These are phyloP conservation scores for Saguinus imperator DNA, from an alignment of 2,113 vertebrate genomes.

Conservation along the genomic window DNA sequence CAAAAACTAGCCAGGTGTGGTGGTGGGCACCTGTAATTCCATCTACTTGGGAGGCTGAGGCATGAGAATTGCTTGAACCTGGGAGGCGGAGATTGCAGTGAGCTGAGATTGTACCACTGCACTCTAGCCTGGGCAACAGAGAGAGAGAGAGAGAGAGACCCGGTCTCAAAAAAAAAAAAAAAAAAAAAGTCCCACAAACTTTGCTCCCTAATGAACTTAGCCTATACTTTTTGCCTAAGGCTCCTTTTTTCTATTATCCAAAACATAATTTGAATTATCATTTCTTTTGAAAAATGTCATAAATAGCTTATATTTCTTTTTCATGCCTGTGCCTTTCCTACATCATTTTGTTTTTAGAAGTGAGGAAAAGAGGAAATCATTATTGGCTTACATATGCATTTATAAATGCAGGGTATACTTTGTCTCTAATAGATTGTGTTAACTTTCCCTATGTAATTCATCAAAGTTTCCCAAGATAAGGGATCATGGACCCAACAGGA, in stretches of 20 bases:
- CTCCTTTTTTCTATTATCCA: neutral
- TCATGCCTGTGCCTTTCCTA: neutral
- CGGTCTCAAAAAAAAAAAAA: too few relatives aligned
- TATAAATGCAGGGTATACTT: neutral
- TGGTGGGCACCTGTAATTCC: too few relatives aligned
- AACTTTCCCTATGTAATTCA: neutral
- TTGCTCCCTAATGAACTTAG: neutral
- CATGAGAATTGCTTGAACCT: too few relatives aligned
- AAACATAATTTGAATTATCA: slow-evolving; percentile 14
- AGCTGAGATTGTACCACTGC: too few relatives aligned
- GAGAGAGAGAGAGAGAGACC: too few relatives aligned
- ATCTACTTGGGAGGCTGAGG: too few relatives aligned
- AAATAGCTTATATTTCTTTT: neutral
- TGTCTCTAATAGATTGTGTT: neutral
- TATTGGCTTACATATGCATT: neutral
- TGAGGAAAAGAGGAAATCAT: neutral
- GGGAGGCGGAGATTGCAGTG: too few relatives aligned
- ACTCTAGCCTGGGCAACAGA: too few relatives aligned
- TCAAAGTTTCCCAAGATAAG: neutral
- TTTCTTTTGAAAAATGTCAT: slow-evolving; percentile 26
- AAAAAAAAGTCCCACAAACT: neutral
- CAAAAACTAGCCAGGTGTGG: too few relatives aligned
- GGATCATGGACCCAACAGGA: neutral
- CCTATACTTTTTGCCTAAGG: neutral
- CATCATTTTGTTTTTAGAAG: neutral